Base-by-base conservation (phyloP, 2,888 invertebrate genomes). In the Aphodius sticticus region DNA sequence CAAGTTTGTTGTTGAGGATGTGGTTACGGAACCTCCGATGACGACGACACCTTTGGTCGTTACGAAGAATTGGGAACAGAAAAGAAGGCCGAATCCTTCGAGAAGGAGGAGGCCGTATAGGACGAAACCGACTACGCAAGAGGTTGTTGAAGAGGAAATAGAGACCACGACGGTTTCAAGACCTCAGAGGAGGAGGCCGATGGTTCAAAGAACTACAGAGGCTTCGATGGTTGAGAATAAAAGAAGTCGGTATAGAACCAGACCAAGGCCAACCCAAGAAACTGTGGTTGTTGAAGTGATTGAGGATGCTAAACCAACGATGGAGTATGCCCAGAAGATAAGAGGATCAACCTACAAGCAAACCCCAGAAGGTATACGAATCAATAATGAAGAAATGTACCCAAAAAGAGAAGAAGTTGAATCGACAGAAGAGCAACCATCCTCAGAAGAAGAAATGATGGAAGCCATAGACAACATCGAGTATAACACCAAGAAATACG, bases 71-170 rank as follows among this genome's bases (percentile, higher is more conserved):
- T 82, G 74, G 80, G 82, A 79, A 80, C 79, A 70, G 76, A 82
- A 82, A 75, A 79, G 81, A 70, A 80, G 82, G 69, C 81, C 84
- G 15, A 79, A 79, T 75, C 81, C 77, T 26, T 76, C 16, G n/a
- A 79, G 84, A 76, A 81, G 85, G 80, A 82, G 85, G 70, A 81
- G 84, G 78, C 84, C 84, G 7, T 77, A 81, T 70, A 80, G 84
- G 72, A 80, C 83, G 69, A 78, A 79, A 37, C 81, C 81, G 38
- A 83, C 82, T 6, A 81, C 80, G 74, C 75, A 77, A 77, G 78
- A 80, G 16, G 85, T 86, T 78, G 36, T 83, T n/a, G 83, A 86
- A 76, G 84, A 86, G 75, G 84, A 84, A 81, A 79, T 80, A 7
- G 84, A 85, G 82, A 81, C 81, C 76, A 81, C 78, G n/a, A 81